Conservation (phyloP, 1,140 invertebrate species). For the Nasonia vitripennis region DNA sequence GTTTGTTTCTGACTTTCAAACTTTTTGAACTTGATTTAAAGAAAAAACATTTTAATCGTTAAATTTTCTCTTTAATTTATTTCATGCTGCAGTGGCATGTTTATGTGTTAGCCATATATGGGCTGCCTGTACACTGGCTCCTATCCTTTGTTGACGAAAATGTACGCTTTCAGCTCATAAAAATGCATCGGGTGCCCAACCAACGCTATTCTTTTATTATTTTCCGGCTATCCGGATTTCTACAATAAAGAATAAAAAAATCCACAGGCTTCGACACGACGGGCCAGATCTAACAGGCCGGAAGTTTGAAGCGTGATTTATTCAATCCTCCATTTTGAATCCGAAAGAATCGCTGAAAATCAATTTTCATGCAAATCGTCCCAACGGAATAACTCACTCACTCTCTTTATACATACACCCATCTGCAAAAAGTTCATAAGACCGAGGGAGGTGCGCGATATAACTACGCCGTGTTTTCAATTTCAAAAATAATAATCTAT, state of each 20-base stretch:
- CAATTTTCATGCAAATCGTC: slow-evolving; percentile 18
- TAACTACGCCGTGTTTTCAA: too few relatives aligned
- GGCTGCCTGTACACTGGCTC: too few relatives aligned
- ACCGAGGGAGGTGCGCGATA: too few relatives aligned
- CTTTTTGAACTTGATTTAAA: too few relatives aligned
- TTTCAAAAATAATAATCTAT: too few relatives aligned
- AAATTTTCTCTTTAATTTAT: too few relatives aligned
- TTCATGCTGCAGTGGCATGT: too few relatives aligned
- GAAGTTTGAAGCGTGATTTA: background rate
- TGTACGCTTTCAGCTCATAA: too few relatives aligned
- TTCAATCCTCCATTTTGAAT: slow-evolving; percentile 7
- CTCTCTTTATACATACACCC: background rate
- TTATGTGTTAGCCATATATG: too few relatives aligned
- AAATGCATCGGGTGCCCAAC: too few relatives aligned
- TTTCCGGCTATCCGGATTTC: background rate
- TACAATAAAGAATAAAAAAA: background rate
- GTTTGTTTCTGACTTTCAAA: too few relatives aligned
- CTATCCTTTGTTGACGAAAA: too few relatives aligned
- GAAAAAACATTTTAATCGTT: background rate
- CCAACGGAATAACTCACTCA: background rate
- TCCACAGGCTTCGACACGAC: background rate
- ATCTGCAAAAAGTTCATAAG: background rate
- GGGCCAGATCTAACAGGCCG: background rate
- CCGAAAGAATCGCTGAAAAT: background rate
- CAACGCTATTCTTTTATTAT: background rate